Evolutionary conservation across 1,140 invertebrate genomes (phyloP).

Genomic region (Cryptotermes secundus): DNA sequence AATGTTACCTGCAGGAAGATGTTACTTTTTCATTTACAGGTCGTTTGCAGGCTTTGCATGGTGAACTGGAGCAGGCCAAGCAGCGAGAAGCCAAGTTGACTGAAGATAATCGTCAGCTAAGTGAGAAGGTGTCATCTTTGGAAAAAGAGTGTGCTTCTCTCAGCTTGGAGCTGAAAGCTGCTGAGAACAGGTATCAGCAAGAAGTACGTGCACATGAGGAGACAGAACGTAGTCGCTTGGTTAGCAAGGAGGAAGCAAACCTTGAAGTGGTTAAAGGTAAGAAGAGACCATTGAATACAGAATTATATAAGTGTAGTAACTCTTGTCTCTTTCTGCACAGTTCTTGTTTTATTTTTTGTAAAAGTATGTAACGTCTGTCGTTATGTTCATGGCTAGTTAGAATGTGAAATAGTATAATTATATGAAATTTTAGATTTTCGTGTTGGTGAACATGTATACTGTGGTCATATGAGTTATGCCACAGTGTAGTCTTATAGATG

Average conservation of each 20-base stretch:
- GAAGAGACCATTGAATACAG: background rate
- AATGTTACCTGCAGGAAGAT: no score
- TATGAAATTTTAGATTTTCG: background rate
- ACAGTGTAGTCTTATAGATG: no score
- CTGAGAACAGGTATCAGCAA: conserved; percentile 83
- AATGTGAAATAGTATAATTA: background rate
- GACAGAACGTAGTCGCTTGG: conserved; percentile 76
- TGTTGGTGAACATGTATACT: background rate
- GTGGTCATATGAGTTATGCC: no score
- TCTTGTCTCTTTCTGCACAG: no score
- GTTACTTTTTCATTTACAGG: conserved; percentile 44
- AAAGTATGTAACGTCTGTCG: background rate
- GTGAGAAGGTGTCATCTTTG: conserved; percentile 75
- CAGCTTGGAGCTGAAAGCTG: conserved; percentile 82
- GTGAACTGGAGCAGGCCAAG: conserved; percentile 71
- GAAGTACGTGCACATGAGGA: conserved; percentile 87
- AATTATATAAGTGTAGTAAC: no score
- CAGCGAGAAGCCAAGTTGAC: conserved; percentile 70
- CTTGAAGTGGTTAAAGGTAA: conserved; percentile 85
- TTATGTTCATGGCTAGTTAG: background rate
- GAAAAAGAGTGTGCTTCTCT: conserved; percentile 89
- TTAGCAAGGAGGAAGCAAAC: conserved; percentile 89
- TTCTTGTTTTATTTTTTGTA: no score
- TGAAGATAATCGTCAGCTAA: conserved; percentile 74
- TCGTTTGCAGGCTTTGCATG: conserved; percentile 58